phyloP scores from a whole-genome alignment of 2,113 vertebrate genomes.

The Lagopus muta region DNA sequence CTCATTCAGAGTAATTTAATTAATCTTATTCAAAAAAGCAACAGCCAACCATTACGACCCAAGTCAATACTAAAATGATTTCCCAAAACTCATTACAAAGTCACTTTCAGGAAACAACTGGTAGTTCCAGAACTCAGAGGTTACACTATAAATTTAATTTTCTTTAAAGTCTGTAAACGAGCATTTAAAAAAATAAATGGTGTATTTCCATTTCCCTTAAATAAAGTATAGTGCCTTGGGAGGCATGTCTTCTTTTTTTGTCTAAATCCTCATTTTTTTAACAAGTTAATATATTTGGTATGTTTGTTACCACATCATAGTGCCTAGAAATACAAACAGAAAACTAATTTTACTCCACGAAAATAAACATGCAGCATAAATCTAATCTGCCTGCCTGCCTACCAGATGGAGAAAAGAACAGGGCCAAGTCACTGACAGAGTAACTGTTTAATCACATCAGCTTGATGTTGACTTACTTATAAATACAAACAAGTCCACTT shows the following conservation, averaged over 20 bases:
- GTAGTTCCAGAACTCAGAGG: slow-evolving; percentile 39
- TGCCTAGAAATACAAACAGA: not conserved
- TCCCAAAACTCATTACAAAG: slow-evolving; percentile 67
- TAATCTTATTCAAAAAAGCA: slow-evolving; percentile 60
- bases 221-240: not conserved
- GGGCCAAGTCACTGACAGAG: slow-evolving; percentile 23
- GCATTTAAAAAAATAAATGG: not conserved
- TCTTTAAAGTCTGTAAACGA: slow-evolving; percentile 39
- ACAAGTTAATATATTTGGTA: not conserved
- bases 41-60: slow-evolving; percentile 39
- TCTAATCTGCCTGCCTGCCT: slow-evolving; percentile 24
- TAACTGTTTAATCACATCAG: slow-evolving; percentile 49
- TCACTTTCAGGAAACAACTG: slow-evolving; percentile 67
- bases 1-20: slow-evolving; percentile 64
- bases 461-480: not conserved
- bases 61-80: slow-evolving; percentile 73
- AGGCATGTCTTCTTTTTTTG: not conserved
- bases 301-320: not conserved
- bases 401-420: slow-evolving; percentile 45
- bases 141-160: slow-evolving; percentile 51
- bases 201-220: slow-evolving; percentile 27
- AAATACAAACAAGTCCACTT: slow-evolving; percentile 5
- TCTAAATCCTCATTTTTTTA: slow-evolving; percentile 5
- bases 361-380: slow-evolving; percentile 43
- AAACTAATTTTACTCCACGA: slow-evolving; percentile 6